Conservation (phyloP, 2,797 vertebrate species). For the Poeciliopsis paucimaculata region DNA sequence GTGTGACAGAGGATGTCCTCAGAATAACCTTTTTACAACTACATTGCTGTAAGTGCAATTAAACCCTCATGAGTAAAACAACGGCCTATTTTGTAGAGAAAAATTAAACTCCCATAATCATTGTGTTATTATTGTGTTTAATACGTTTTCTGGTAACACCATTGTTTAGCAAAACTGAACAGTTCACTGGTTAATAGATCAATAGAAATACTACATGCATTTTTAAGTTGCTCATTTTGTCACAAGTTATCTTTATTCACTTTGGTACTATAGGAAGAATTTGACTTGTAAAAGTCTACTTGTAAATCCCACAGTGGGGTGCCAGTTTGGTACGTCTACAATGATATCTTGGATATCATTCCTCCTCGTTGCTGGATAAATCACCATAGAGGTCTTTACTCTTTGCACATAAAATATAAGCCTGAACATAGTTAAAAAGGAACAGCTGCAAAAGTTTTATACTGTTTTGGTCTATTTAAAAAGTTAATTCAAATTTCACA, state of each 20-base stretch:
- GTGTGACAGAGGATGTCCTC: background rate
- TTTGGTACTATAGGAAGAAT: too few relatives aligned
- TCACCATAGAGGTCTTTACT: background rate
- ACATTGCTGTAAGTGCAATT: background rate
- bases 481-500: background rate
- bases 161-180: too few relatives aligned
- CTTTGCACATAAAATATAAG: background rate
- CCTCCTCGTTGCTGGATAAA: background rate
- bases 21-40: background rate
- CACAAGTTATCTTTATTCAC: too few relatives aligned
- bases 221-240: too few relatives aligned
- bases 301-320: too few relatives aligned
- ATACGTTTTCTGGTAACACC: too few relatives aligned
- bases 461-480: background rate
- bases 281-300: too few relatives aligned
- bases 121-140: too few relatives aligned
- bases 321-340: background rate
- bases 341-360: background rate
- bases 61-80: background rate
- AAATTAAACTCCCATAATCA: background rate
- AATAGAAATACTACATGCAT: too few relatives aligned
- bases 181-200: too few relatives aligned
- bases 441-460: background rate
- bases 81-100: background rate
- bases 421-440: background rate